Base-by-base conservation (phyloP, 2,888 invertebrate species). In the Dynastes maya region DNA sequence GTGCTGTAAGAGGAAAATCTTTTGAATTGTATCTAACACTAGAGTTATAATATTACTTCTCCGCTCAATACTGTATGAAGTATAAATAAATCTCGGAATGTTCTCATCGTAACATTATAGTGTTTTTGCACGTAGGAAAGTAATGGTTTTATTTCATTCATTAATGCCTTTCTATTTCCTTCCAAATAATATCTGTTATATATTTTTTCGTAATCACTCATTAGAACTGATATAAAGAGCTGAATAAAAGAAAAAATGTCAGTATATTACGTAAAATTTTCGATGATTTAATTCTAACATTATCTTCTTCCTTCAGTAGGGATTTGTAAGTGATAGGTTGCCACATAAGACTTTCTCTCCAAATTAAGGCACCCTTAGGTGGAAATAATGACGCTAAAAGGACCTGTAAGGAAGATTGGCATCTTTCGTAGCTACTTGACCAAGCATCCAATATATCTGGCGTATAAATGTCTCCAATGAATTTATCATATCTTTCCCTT, bases 301-400 rank as follows among this genome's bases (percentile, higher is more conserved):
- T 11, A 32, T 63, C 63, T 8, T 29, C 27, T 9, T 63, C 11
- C 72, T 90, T 90, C 0, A 97, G 95, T 49, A 93, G 88, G 0
- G 95, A 93, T 87, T 95, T 95, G 0, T 98, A 93, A 5, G 98
- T 96, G 79, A 97, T 93, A 0, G 98, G 97, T 84, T 95, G 95
- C 98, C 98, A 98, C 81, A 91, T 85, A 81, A 93, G 89, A 76
- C 92, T 90, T 0, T 90, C 87, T 83, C 92, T 92, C 94, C 94
- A 94, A 83, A 91, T 88, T 85, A 94, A 93, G 2, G 90, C 87
- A 68, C 90, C 90, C 0, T 88, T 86, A 0, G 94, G 94, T 1
- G 94, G 94, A 86, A 92, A 96, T 67, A 96, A 87, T 0, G 95
- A 97, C 0, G 96, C 95, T 55, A 96, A 89, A 80, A 97, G 90